phyloP scores from a whole-genome alignment of 2,888 invertebrate genomes.

The Drosophila seclusa region DNA sequence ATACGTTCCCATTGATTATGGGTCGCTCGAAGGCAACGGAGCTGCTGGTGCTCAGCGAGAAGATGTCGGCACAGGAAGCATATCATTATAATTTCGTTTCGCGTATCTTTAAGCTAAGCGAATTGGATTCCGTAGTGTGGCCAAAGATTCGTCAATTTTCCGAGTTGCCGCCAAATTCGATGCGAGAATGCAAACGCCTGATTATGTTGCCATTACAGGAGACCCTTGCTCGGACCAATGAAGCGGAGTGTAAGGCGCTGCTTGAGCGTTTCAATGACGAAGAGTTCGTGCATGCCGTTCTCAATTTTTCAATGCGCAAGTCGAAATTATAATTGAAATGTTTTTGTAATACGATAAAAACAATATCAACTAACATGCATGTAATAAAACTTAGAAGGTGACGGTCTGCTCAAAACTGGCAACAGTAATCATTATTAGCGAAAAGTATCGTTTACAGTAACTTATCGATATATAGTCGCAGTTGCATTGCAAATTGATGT shows the following conservation, averaged over 20 bases:
- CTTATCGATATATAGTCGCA: neutral
- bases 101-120: constrained; percentile 89
- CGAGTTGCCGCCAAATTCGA: constrained; percentile 86
- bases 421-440: neutral
- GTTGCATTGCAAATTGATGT: neutral
- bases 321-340: constrained; percentile 76
- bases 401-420: neutral
- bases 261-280: constrained; percentile 88
- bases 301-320: constrained; percentile 72
- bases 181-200: constrained; percentile 90
- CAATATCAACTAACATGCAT: neutral
- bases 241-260: constrained; percentile 89
- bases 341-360: neutral
- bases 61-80: constrained; percentile 92
- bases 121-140: constrained; percentile 88
- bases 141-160: constrained; percentile 86
- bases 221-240: constrained; percentile 88
- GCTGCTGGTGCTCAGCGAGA: constrained; percentile 89
- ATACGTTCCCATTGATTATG: constrained; percentile 93
- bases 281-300: constrained; percentile 87
- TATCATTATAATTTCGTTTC: constrained; percentile 91
- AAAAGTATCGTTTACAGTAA: neutral
- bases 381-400: neutral
- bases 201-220: constrained; percentile 87
- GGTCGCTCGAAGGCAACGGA: constrained; percentile 91